Conservation (phyloP, 2,888 invertebrate species). For the Caenorhabditis virilis region DNA sequence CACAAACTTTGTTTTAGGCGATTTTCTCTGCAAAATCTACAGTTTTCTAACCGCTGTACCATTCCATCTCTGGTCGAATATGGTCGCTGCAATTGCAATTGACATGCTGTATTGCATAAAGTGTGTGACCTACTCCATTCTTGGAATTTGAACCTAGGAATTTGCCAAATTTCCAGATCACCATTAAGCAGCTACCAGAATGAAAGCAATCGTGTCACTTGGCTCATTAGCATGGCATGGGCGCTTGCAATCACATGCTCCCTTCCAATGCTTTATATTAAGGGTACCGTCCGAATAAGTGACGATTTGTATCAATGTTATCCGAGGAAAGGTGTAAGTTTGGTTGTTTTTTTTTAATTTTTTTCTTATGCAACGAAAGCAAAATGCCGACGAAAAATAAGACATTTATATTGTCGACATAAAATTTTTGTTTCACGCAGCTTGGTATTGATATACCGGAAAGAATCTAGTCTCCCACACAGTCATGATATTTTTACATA, state of each 20-base stretch:
- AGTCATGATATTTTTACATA: no score
- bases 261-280: slow-evolving; percentile 52
- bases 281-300: slow-evolving; percentile 42
- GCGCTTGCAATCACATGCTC: slow-evolving; percentile 52
- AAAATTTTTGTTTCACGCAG: no score
- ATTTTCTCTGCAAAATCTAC: slow-evolving; percentile 56
- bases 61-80: slow-evolving; percentile 65
- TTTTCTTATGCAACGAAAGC: no score
- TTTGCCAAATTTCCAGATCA: slow-evolving; percentile 56
- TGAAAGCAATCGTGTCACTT: slow-evolving; percentile 50
- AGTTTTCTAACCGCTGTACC: slow-evolving; percentile 59
- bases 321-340: slow-evolving; percentile 40
- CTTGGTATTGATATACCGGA: no score
- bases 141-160: no score
- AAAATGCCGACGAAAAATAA: no score
- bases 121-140: slow-evolving; percentile 20
- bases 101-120: slow-evolving; percentile 64
- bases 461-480: no score
- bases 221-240: slow-evolving; percentile 54
- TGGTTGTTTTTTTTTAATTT: no score
- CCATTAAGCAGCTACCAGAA: slow-evolving; percentile 59
- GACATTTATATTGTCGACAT: no score
- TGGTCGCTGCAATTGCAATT: slow-evolving; percentile 63
- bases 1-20: slow-evolving; percentile 31
- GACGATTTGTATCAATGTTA: slow-evolving; percentile 54